Percentiles rank a stretch among this genome's conserved stretches.
Conservation (phyloP, 2,888 invertebrate genomes). For the Rosalia funebris region DNA sequence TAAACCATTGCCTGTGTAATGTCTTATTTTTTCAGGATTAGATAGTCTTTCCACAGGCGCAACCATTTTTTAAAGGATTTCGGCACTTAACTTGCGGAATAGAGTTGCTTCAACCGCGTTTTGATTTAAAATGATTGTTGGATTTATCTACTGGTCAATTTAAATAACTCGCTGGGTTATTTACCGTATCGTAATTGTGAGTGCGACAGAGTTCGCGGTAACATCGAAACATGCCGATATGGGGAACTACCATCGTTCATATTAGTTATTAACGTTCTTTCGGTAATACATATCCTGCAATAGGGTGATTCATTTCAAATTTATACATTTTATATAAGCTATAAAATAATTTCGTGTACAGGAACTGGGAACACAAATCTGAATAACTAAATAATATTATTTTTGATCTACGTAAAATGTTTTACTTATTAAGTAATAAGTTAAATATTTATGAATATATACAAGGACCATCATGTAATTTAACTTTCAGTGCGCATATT, state of each 20-base stretch:
- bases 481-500: no score
- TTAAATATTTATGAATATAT: no score
- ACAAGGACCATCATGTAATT: no score
- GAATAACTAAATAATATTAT: no score
- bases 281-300: neutral
- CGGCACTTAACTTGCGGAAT: neutral
- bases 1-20: constrained; percentile 42
- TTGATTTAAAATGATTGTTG: constrained; percentile 4
- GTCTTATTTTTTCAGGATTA: constrained; percentile 22
- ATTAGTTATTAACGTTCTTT: constrained; percentile 8
- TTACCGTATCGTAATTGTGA: constrained; percentile 20
- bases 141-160: constrained; percentile 3
- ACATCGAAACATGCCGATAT: constrained; percentile 27
- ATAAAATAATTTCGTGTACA: no score
- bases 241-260: constrained; percentile 26
- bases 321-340: no score
- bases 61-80: constrained; percentile 28
- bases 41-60: constrained; percentile 32
- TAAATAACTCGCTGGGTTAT: constrained; percentile 17
- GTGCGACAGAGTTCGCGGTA: constrained; percentile 26
- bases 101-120: neutral
- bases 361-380: no score
- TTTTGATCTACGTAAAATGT: no score
- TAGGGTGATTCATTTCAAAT: neutral
- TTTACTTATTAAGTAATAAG: no score